Evolutionary conservation across 2,113 vertebrate genomes (phyloP), one percentile per base, ranked within the genome.

Genomic region (Silurus glanis): DNA sequence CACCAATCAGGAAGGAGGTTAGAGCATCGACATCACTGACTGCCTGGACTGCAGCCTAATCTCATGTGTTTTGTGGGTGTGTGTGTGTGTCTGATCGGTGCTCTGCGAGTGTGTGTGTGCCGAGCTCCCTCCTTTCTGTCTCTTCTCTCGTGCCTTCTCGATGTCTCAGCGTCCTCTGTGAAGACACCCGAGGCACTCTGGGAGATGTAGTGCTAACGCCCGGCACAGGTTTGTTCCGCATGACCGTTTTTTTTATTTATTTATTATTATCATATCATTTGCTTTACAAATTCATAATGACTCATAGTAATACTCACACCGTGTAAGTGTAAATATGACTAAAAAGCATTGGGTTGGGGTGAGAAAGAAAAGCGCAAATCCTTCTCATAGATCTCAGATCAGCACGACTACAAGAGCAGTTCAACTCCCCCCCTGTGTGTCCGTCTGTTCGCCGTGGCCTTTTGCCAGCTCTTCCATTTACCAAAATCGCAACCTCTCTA

Each of bases 361-460:
- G 71, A 83, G 14, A 9, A 25, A 66, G 53, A 87, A 85, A 72
- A 84, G 76, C 67, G 69, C 37, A 78, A 72, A 89, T 78, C 37
- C 47, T 82, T 72, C 49, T 47, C 19, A 86, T 64, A 84, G 82
- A 55, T 87, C 69, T 72, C 61, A 82, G 81, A 90, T 80, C 87
- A 84, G 67, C 45, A 81, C 14, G 81, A 69, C 49, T 28, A 85
- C 80, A 62, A 85, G 74, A 87, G 75, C 83, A 75, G 67, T 58
- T 79, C 76, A 37, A 58, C 23, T 79, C 81, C 88, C 67, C 67
- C 45, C 69, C 76, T 81, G 84, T 80, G 69, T 58, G 58, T 5
- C 84, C 86, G 58, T 90, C 88, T 90, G 88, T 86, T 84, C 82
- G 61, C 14, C 62, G 83, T 88, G 90, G 90, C 78, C 76, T 53